Evolutionary conservation across 2,113 vertebrate species (phyloP).

Genomic region (Etheostoma cragini): DNA sequence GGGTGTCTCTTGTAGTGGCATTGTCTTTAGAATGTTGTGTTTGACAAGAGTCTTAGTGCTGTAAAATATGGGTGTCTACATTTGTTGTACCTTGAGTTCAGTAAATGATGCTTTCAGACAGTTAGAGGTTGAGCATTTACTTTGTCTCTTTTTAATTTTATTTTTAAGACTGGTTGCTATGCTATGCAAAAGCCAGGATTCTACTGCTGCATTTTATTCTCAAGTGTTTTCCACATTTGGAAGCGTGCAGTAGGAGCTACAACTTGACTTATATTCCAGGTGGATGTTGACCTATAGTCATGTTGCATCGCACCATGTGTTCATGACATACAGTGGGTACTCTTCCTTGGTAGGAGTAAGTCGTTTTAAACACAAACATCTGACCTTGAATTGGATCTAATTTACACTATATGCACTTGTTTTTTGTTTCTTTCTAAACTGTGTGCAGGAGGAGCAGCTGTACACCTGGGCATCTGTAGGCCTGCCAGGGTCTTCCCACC

Average conservation of each 20-base stretch:
- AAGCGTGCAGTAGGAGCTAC: not conserved
- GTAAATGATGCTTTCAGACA: not conserved
- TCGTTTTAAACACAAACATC: not conserved
- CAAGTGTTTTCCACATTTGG: conserved; percentile 3
- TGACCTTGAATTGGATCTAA: conserved; percentile 6
- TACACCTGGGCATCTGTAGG: conserved; percentile 78
- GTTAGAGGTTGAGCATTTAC: not conserved
- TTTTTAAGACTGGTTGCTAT: not conserved
- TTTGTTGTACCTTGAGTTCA: too few species aligned
- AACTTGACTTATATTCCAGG: not conserved
- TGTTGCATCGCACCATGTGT: not conserved
- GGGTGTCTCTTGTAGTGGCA: too few species aligned
- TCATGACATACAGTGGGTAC: not conserved
- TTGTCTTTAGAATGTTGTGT: too few species aligned
- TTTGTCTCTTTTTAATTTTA: not conserved
- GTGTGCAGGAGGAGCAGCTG: conserved; percentile 75
- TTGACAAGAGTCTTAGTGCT: not conserved
- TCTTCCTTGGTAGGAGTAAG: not conserved
- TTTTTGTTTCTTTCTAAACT: conserved; percentile 16
- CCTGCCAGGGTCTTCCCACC: conserved; percentile 70
- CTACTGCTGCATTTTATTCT: conserved; percentile 2
- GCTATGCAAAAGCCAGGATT: not conserved
- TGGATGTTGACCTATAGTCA: conserved; percentile 24
- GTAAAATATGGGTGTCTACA: too few species aligned
- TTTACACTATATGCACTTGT: not conserved